Percentiles rank a stretch among this genome's conserved stretches.
These are phyloP conservation scores for Aplidium turbinatum DNA, from an alignment of 23 tunicate genomes.

Conservation along the genomic window DNA sequence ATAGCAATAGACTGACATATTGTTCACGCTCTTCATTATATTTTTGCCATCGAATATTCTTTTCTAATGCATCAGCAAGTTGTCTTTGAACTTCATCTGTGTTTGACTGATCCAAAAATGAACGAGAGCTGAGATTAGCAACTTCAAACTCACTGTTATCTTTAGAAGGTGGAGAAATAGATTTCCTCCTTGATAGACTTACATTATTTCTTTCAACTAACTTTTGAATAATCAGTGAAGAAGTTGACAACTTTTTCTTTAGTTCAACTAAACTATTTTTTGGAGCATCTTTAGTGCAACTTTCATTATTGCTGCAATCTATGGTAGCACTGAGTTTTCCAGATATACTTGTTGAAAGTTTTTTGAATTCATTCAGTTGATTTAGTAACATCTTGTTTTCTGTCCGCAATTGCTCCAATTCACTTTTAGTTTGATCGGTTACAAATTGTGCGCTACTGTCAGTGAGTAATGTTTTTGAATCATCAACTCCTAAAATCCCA, in stretches of 20 bases:
- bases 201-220: not conserved
- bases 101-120: slow-evolving; percentile 5
- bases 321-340: not conserved
- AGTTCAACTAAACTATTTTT: slow-evolving; percentile 9
- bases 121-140: not conserved
- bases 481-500: not conserved
- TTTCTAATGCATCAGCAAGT: slow-evolving; percentile 44
- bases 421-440: not conserved
- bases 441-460: not conserved
- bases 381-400: not conserved
- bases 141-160: too few relatives aligned
- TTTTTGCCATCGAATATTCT: slow-evolving; percentile 56
- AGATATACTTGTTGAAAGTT: not conserved
- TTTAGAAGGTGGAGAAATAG: not conserved
- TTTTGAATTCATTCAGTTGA: not conserved
- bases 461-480: slow-evolving; percentile 6
- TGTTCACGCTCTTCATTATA: slow-evolving; percentile 54
- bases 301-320: not conserved
- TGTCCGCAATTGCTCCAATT: not conserved
- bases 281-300: not conserved
- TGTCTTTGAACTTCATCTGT: slow-evolving; percentile 9
- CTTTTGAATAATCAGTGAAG: not conserved
- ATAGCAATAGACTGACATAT: slow-evolving; percentile 46
- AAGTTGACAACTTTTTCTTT: slow-evolving; percentile 16
- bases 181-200: too few relatives aligned